Evolutionary conservation across 2,888 invertebrate genomes (phyloP).

Genomic region (Steinernema carpocapsae): DNA sequence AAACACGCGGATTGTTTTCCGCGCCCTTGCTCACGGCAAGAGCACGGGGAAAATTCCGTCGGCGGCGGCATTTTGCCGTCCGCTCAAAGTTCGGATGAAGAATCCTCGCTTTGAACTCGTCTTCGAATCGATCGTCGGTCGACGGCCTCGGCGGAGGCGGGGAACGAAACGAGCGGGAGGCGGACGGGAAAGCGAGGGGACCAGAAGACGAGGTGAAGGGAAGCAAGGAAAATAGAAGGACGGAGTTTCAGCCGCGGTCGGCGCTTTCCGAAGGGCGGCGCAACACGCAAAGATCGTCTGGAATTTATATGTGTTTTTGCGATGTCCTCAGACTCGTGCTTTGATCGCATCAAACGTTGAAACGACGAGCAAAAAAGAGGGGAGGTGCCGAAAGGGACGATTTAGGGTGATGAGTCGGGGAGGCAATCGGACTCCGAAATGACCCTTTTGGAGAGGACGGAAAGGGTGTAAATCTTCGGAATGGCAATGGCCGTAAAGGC

Average conservation of each 20-base stretch:
- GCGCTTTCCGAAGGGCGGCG: constrained; percentile 24
- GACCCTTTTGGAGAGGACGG: too few relatives aligned
- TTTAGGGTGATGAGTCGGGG: too few relatives aligned
- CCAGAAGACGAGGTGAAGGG: neutral
- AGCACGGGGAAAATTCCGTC: neutral
- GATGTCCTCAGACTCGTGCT: neutral
- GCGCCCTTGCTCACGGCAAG: neutral
- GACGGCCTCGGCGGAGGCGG: constrained; percentile 15
- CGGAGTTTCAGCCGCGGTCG: constrained; percentile 15
- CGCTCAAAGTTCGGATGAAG: neutral
- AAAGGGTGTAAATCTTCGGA: too few relatives aligned
- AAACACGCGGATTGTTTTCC: neutral
- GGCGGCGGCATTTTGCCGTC: constrained; percentile 5
- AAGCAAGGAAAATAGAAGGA: too few relatives aligned
- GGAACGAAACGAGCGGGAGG: constrained; percentile 8
- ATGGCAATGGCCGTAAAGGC: too few relatives aligned
- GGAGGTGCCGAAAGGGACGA: neutral
- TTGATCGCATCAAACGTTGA: constrained; percentile 2
- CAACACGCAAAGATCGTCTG: constrained; percentile 33
- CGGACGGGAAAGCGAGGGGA: neutral
- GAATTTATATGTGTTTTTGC: constrained; percentile 17
- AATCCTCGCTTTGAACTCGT: constrained; percentile 3
- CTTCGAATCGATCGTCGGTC: constrained; percentile 26
- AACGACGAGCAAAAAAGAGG: neutral
- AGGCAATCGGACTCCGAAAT: too few relatives aligned